phyloP scores from a whole-genome alignment of 2,113 vertebrate species.

The Anoplopoma fimbria region DNA sequence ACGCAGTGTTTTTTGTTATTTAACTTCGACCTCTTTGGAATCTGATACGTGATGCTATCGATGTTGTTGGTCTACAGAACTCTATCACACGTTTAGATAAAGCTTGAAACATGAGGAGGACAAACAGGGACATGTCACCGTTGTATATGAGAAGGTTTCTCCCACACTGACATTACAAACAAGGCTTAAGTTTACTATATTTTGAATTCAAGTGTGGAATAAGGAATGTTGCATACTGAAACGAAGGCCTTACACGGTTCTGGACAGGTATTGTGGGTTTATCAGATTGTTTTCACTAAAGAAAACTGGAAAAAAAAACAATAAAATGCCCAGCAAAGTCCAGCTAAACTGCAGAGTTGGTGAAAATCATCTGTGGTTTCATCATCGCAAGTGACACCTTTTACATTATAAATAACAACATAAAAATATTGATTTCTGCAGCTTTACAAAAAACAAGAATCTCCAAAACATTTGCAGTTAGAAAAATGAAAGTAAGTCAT shows the following conservation, averaged over 20 bases:
- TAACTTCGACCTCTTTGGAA: slow-evolving; percentile 18
- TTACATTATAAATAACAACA: neutral
- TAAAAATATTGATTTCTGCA: neutral
- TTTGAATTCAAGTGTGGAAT: neutral
- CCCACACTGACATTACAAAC: neutral
- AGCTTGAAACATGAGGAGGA: slow-evolving; percentile 12
- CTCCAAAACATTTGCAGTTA: neutral
- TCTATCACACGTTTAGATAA: slow-evolving; percentile 4
- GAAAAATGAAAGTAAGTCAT: neutral
- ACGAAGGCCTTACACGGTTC: neutral
- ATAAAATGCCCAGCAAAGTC: too few relatives aligned
- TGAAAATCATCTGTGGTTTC: too few relatives aligned
- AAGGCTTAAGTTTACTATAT: neutral
- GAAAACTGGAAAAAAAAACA: too few relatives aligned
- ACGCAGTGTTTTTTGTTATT: neutral
- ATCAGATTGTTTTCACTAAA: too few relatives aligned
- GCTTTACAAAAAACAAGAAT: neutral
- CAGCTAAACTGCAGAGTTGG: too few relatives aligned
- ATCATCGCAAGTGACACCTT: too few relatives aligned
- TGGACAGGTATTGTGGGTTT: neutral
- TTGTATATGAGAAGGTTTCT: neutral
- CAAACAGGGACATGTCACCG: neutral
- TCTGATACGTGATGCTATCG: slow-evolving; percentile 11
- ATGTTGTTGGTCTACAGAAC: neutral
- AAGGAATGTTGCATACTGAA: neutral